These are phyloP conservation scores for Alouatta palliata DNA, from an alignment of 2,113 vertebrate genomes.

Conservation along the genomic window DNA sequence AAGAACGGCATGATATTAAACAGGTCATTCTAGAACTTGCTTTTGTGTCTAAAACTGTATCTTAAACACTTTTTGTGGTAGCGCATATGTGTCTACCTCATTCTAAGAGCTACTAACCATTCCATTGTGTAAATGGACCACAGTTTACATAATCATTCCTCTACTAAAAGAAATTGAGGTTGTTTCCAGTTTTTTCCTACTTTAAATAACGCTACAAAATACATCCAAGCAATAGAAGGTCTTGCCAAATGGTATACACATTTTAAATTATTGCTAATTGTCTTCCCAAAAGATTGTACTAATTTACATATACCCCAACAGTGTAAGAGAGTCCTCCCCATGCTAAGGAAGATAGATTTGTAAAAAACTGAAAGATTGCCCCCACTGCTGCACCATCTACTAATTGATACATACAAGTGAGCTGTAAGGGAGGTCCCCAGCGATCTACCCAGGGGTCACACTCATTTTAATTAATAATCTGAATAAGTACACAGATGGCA, in stretches of 20 bases:
- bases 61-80: not conserved
- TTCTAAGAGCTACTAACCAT: not conserved
- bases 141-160: not conserved
- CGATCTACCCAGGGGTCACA: not conserved
- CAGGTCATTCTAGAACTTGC: not conserved
- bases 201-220: not conserved
- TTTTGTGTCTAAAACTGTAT: not conserved
- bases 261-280: constrained; percentile 40
- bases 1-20: not conserved
- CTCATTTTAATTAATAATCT: constrained; percentile 55
- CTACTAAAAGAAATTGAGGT: not conserved
- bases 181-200: not conserved
- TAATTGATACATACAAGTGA: constrained; percentile 27
- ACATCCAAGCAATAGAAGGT: not conserved
- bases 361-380: not conserved
- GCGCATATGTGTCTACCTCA: not conserved
- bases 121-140: not conserved
- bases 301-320: not conserved
- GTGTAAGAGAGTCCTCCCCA: not conserved
- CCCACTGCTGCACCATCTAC: not conserved
- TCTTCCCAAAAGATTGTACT: not conserved
- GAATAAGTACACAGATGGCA: constrained; percentile 56
- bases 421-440: constrained; percentile 6
- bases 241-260: not conserved
- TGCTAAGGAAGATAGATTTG: not conserved